Conservation (phyloP, 1,140 invertebrate species). For the Leguminivora glycinivorella region DNA sequence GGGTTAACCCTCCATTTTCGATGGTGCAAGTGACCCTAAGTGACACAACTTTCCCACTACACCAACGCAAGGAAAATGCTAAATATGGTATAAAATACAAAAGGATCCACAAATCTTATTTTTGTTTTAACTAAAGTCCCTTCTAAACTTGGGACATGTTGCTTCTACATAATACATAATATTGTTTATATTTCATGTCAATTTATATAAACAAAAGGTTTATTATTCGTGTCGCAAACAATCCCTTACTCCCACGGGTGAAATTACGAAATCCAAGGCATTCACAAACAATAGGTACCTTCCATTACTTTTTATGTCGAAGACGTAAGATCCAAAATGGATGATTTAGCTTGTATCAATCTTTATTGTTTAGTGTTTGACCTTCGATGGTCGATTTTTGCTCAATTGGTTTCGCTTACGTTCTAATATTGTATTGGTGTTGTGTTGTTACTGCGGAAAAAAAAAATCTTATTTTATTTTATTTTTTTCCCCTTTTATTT, state of each 20-base stretch:
- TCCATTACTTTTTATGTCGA: not conserved
- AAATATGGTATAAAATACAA: no score
- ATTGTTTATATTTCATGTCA: not conserved
- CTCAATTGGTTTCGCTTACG: slow-evolving; percentile 27
- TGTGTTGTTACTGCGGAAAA: slow-evolving; percentile 1
- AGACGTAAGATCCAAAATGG: not conserved
- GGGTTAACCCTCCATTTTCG: no score
- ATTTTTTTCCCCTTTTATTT: no score
- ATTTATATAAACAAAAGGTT: not conserved
- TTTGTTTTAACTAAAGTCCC: no score
- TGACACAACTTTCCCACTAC: no score
- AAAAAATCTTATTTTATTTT: not conserved
- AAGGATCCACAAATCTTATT: no score
- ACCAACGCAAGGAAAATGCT: no score
- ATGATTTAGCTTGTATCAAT: not conserved
- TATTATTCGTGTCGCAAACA: slow-evolving; percentile 10
- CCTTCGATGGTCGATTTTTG: slow-evolving; percentile 22
- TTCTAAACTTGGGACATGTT: no score
- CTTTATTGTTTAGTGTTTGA: not conserved
- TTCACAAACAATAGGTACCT: not conserved
- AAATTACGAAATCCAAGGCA: not conserved
- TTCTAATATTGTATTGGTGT: slow-evolving; percentile 4
- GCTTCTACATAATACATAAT: no score
- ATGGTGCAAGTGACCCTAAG: no score
- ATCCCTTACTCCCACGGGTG: not conserved